Conservation (phyloP, 2,113 vertebrate species). For the Bubo blakistoni region DNA sequence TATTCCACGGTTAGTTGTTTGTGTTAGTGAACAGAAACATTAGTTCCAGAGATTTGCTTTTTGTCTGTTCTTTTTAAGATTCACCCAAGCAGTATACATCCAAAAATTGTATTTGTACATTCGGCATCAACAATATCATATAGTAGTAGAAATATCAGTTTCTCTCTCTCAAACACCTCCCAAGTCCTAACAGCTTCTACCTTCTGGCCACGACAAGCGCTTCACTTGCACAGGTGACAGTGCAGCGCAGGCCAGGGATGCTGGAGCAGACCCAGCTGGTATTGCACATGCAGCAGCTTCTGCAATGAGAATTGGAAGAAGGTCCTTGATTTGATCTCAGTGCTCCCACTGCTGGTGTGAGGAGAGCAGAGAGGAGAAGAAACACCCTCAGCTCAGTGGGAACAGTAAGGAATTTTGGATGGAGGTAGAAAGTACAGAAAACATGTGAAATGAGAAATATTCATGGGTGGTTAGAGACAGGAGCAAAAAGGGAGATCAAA, state of each 20-base stretch:
- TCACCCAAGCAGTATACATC: background rate
- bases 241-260: accelerated
- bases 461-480: background rate
- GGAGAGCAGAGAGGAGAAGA: background rate
- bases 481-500: background rate
- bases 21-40: background rate
- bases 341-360: background rate
- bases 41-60: background rate
- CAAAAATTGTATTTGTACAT: background rate
- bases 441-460: background rate
- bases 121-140: background rate
- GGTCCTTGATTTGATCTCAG: background rate
- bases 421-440: background rate
- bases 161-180: background rate
- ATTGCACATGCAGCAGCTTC: background rate
- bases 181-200: background rate
- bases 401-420: background rate
- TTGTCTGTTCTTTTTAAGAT: background rate
- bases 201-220: background rate
- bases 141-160: background rate
- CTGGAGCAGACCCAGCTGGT: background rate
- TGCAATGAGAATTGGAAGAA: background rate
- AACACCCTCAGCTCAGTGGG: background rate
- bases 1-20: background rate
- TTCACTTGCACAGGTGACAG: background rate